Evolutionary conservation across 1,140 invertebrate genomes (phyloP).

Genomic region (Halyomorpha halys): DNA sequence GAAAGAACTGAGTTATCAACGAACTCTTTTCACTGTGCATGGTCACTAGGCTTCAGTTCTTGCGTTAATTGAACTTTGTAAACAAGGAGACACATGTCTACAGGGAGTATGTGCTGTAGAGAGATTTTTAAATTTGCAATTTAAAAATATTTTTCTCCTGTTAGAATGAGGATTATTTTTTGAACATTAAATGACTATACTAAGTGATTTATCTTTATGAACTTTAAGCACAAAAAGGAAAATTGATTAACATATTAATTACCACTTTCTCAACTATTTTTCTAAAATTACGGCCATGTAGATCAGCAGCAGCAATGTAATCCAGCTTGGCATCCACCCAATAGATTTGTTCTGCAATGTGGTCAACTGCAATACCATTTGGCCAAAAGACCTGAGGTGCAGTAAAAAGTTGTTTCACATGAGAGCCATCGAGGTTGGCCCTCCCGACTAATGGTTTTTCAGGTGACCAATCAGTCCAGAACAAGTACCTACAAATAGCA

Average conservation of each 20-base stretch:
- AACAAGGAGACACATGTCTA: too few species aligned
- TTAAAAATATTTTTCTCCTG: too few species aligned
- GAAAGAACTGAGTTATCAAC: too few species aligned
- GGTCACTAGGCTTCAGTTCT: too few species aligned
- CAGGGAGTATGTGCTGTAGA: too few species aligned
- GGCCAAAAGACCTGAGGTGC: slow-evolving; percentile 61
- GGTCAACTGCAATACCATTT: slow-evolving; percentile 77
- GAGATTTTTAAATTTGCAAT: too few species aligned
- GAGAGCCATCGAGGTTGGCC: slow-evolving; percentile 72
- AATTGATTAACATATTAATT: not conserved
- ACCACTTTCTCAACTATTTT: slow-evolving; percentile 55
- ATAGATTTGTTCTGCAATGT: slow-evolving; percentile 68
- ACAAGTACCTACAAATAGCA: slow-evolving; percentile 49
- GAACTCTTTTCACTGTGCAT: too few species aligned
- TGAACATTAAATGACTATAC: too few species aligned
- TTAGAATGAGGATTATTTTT: too few species aligned
- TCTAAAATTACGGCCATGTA: slow-evolving; percentile 67
- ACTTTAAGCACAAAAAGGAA: too few species aligned
- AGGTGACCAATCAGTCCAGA: slow-evolving; percentile 88
- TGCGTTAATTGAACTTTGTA: too few species aligned
- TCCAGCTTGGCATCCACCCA: slow-evolving; percentile 79
- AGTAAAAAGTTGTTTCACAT: slow-evolving; percentile 57
- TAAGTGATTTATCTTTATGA: too few species aligned
- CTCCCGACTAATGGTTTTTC: slow-evolving; percentile 65
- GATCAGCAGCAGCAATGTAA: slow-evolving; percentile 73